These are phyloP conservation scores for Myocastor coypus DNA, from an alignment of 2,113 vertebrate genomes.

Conservation along the genomic window DNA sequence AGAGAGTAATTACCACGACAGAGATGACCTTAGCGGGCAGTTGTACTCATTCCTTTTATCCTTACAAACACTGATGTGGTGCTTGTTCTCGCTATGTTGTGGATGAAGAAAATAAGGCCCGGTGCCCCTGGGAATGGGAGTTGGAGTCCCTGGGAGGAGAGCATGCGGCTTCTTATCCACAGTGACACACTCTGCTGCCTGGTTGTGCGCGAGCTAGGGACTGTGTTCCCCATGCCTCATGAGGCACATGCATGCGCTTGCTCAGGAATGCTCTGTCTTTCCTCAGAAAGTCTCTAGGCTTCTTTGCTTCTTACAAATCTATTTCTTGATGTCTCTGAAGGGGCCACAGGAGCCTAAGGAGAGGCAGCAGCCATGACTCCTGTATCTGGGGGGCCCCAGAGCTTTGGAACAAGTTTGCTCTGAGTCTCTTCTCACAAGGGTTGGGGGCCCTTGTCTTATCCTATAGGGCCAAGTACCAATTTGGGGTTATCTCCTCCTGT, in stretches of 20 bases:
- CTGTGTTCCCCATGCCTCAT: neutral
- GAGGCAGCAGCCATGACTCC: neutral
- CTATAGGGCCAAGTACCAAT: too few relatives aligned
- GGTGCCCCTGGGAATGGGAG: neutral
- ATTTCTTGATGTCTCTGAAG: slow-evolving; percentile 28
- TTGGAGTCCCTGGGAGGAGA: neutral
- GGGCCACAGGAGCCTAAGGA: neutral
- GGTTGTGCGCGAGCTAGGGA: neutral
- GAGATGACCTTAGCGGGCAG: neutral
- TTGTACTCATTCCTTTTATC: neutral
- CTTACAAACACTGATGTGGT: neutral
- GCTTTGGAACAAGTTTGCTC: neutral
- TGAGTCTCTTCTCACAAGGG: neutral
- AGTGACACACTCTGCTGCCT: neutral
- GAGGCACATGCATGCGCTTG: neutral
- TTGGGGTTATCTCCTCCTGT: neutral
- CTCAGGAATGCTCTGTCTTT: neutral
- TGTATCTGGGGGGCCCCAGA: neutral
- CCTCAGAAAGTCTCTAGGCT: neutral
- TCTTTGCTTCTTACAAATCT: neutral
- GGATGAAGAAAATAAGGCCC: neutral
- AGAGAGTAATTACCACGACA: too few relatives aligned
- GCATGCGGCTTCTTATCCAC: neutral
- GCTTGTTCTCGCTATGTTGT: neutral
- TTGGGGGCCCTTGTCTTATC: neutral